Conservation (phyloP, 2,888 invertebrate species). For the Oxyscelio sp. region DNA sequence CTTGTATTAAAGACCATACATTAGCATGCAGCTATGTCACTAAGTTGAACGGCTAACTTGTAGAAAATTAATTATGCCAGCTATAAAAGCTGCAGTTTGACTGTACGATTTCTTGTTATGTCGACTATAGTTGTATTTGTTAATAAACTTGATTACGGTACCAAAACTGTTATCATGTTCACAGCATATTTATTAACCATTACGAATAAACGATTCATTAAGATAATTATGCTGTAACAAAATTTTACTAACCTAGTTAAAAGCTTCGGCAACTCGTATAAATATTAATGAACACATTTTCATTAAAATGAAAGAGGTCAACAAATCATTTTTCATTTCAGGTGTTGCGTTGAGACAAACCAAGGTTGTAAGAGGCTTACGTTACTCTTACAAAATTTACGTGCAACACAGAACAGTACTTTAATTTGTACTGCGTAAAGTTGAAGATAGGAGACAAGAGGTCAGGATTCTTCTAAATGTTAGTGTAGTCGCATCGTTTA, state of each 20-base stretch:
- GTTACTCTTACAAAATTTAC: not conserved
- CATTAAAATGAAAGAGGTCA: not conserved
- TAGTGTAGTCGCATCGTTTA: constrained; percentile 8
- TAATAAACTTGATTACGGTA: constrained; percentile 23
- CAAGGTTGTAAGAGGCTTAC: too few species aligned
- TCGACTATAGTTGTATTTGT: constrained; percentile 4
- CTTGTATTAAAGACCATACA: not conserved
- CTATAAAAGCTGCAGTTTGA: constrained; percentile 20
- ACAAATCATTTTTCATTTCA: too few species aligned
- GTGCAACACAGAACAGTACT: not conserved
- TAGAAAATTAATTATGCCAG: constrained; percentile 7
- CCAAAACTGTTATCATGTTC: constrained; percentile 9
- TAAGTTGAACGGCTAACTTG: constrained; percentile 11
- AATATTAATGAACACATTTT: not conserved
- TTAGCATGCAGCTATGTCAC: constrained; percentile 1
- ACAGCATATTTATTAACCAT: constrained; percentile 12
- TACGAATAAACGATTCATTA: not conserved
- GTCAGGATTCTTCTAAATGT: constrained; percentile 1
- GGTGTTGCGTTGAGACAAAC: too few species aligned
- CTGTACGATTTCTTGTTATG: constrained; percentile 6
- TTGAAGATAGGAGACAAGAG: constrained; percentile 33
- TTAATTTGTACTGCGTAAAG: constrained; percentile 17
- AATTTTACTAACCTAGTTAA: not conserved
- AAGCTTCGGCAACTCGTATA: not conserved
- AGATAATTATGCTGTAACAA: constrained; percentile 12